phyloP scores from a whole-genome alignment of 2,888 invertebrate genomes.

The Caenorhabditis becei region DNA sequence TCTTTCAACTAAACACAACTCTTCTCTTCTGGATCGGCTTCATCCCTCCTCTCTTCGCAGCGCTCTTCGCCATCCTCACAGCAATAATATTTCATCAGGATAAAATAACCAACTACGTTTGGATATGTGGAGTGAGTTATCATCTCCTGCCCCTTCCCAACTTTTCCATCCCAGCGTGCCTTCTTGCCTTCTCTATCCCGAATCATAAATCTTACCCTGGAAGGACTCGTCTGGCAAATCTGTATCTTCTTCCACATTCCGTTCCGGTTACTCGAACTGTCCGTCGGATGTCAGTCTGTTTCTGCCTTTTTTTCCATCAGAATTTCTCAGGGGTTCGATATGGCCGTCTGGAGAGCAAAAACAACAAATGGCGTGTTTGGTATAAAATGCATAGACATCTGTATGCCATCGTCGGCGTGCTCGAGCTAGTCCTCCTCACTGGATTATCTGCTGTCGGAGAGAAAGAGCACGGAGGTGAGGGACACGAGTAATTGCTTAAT shows the following conservation, averaged over 20 bases:
- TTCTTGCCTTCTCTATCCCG: slow-evolving; percentile 78
- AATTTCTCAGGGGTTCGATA: slow-evolving; percentile 72
- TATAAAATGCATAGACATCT: slow-evolving; percentile 72
- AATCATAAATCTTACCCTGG: slow-evolving; percentile 79
- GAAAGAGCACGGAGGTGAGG: slow-evolving; percentile 72
- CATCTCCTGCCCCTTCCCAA: not conserved
- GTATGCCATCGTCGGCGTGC: slow-evolving; percentile 74
- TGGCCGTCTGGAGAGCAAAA: slow-evolving; percentile 71
- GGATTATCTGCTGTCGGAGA: slow-evolving; percentile 78
- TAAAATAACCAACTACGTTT: slow-evolving; percentile 76
- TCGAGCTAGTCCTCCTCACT: slow-evolving; percentile 83
- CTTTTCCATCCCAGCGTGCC: slow-evolving; percentile 70
- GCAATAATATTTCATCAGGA: slow-evolving; percentile 77
- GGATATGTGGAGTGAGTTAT: slow-evolving; percentile 77
- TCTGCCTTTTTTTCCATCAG: not conserved
- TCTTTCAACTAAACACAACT: slow-evolving; percentile 65
- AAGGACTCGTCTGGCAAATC: slow-evolving; percentile 79
- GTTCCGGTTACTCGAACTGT: slow-evolving; percentile 74
- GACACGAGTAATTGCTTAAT: not conserved
- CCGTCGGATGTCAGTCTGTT: slow-evolving; percentile 74
- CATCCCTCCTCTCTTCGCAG: slow-evolving; percentile 77
- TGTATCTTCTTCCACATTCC: slow-evolving; percentile 79
- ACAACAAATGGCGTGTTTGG: slow-evolving; percentile 67
- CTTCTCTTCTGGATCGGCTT: slow-evolving; percentile 75
- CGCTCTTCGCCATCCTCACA: slow-evolving; percentile 75